Evolutionary conservation across 53 echinoderm and acorn worm genomes (phyloP).

Genomic region (Zoroaster sp.): DNA sequence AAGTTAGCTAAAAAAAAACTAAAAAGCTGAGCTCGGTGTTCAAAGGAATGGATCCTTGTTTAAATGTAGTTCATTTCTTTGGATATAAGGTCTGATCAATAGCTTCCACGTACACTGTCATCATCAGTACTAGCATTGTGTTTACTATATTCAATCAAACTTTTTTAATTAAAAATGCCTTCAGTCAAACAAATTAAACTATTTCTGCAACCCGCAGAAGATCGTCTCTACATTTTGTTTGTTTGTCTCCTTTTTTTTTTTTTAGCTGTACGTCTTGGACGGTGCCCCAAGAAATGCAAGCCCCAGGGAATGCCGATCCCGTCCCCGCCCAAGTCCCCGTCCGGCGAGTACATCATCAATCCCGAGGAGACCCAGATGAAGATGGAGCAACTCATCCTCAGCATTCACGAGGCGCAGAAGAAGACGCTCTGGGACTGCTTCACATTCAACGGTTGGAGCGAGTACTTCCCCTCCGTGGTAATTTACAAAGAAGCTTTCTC

Average conservation of each 20-base stretch:
- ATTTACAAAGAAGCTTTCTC: background rate
- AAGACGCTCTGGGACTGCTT: conserved; percentile 95
- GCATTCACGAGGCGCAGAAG: conserved; percentile 97
- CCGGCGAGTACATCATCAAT: conserved; percentile 59
- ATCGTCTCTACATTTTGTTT: too few species aligned
- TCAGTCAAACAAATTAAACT: too few species aligned
- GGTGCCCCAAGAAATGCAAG: conserved; percentile 99
- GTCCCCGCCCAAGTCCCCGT: conserved; percentile 76
- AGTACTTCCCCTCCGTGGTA: conserved; percentile 75
- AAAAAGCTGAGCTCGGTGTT: too few species aligned
- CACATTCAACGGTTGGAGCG: conserved; percentile 74
- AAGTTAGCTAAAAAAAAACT: too few species aligned
- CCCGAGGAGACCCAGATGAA: conserved; percentile 93
- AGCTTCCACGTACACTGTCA: too few species aligned
- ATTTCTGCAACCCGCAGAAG: too few species aligned
- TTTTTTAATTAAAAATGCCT: too few species aligned
- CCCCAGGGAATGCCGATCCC: conserved; percentile 87
- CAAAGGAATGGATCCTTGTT: too few species aligned
- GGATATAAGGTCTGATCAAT: too few species aligned
- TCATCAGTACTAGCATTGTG: too few species aligned
- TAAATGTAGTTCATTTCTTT: too few species aligned
- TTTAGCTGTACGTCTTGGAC: conserved; percentile 92
- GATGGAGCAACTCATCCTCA: conserved; percentile 94
- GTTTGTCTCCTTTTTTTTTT: background rate
- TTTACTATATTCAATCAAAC: too few species aligned